Percentiles rank a stretch among this genome's conserved stretches.
Evolutionary conservation across 2,113 vertebrate species (phyloP).

Genomic region (Eulemur rufifrons): DNA sequence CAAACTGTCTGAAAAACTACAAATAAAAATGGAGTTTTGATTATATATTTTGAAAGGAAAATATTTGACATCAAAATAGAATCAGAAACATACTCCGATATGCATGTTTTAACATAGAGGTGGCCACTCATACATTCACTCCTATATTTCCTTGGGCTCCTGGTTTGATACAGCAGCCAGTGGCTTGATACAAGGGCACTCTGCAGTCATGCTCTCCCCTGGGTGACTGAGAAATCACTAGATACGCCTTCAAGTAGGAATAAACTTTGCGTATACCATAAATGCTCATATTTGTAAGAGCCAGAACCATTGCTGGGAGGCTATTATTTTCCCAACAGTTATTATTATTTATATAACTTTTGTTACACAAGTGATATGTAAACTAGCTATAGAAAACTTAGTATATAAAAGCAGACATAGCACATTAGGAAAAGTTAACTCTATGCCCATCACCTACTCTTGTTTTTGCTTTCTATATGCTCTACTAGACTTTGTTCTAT

Average conservation of each 20-base stretch:
- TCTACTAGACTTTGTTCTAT: neutral
- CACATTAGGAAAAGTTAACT: neutral
- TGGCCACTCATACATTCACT: neutral
- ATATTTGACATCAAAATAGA: neutral
- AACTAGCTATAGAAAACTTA: neutral
- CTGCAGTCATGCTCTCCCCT: too few relatives aligned
- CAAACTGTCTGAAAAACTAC: neutral
- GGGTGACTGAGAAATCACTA: neutral
- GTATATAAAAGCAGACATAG: neutral
- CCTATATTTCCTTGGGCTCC: fast-evolving
- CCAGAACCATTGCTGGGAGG: neutral
- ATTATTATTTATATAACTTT: neutral
- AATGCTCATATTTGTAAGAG: neutral
- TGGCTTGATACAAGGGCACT: neutral
- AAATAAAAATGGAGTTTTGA: neutral
- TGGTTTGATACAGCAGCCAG: neutral
- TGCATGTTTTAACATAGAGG: neutral
- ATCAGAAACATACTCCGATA: neutral
- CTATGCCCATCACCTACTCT: neutral
- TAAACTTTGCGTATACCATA: neutral
- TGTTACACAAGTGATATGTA: neutral
- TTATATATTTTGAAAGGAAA: slow-evolving; percentile 4
- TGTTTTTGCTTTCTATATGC: neutral
- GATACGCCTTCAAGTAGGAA: neutral
- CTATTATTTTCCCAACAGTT: neutral